These are phyloP conservation scores for Harpalus rufipes DNA, from an alignment of 2,888 invertebrate species.

Conservation along the genomic window DNA sequence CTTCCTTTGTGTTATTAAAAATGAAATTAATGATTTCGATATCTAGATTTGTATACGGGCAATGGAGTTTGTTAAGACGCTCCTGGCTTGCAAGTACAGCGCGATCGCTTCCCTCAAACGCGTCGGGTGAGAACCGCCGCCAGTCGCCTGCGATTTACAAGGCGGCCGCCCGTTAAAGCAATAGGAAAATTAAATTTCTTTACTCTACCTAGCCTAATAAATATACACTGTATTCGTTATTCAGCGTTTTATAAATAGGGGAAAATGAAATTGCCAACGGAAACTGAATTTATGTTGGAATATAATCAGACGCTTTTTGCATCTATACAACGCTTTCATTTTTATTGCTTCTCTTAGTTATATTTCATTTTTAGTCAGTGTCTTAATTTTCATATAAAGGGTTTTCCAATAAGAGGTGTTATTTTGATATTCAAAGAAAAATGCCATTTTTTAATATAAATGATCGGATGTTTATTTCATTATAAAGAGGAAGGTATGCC, in stretches of 20 bases:
- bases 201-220: conserved; percentile 44
- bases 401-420: too few species aligned
- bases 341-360: not conserved
- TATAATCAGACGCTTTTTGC: conserved; percentile 34
- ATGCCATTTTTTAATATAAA: too few species aligned
- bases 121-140: conserved; percentile 12
- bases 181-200: conserved; percentile 51
- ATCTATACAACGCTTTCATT: conserved; percentile 20
- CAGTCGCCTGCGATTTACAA: conserved; percentile 11
- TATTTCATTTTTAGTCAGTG: conserved; percentile 7
- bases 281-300: conserved; percentile 40
- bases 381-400: too few species aligned
- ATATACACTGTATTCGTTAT: conserved; percentile 31
- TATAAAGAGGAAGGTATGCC: too few species aligned
- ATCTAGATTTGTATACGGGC: not conserved
- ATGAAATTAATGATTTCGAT: not conserved
- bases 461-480: too few species aligned
- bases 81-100: not conserved
- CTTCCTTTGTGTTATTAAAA: too few species aligned
- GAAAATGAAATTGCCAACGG: conserved; percentile 48
- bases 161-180: conserved; percentile 23
- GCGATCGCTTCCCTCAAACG: not conserved
- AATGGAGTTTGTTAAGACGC: not conserved
- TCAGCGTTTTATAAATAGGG: conserved; percentile 53
- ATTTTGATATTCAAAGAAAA: too few species aligned